phyloP scores from a whole-genome alignment of 37 sponge, comb jelly and placozoan species.

The Haliclona indistincta region DNA sequence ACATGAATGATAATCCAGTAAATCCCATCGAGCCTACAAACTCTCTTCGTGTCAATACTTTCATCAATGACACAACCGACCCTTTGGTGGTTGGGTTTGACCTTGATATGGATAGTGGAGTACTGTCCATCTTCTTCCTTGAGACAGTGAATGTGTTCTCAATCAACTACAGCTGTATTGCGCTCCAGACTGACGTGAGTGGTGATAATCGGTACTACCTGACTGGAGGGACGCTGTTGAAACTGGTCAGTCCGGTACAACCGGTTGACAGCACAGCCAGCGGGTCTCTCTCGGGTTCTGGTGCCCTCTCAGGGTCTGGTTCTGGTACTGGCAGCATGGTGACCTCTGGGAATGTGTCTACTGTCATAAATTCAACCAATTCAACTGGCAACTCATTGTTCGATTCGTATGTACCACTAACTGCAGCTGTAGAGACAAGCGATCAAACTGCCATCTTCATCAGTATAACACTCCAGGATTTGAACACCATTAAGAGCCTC shows the following conservation, averaged over 20 bases:
- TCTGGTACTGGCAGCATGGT: slow-evolving; percentile 14
- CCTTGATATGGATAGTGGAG: slow-evolving; percentile 78
- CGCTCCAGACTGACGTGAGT: slow-evolving; percentile 42
- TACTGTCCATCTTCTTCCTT: slow-evolving; percentile 71
- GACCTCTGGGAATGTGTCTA: slow-evolving; percentile 10
- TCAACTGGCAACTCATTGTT: slow-evolving; percentile 8
- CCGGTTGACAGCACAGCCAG: slow-evolving; percentile 7
- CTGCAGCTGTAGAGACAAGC: slow-evolving; percentile 18
- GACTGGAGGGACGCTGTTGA: slow-evolving; percentile 69
- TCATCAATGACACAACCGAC: slow-evolving; percentile 36
- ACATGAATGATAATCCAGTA: slow-evolving; percentile 76
- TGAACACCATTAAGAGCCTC: slow-evolving; percentile 68
- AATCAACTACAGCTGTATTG: slow-evolving; percentile 64
- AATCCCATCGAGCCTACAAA: slow-evolving; percentile 12
- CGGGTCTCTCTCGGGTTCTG: not conserved
- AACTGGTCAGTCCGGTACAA: slow-evolving; percentile 37
- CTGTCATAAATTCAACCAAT: slow-evolving; percentile 2
- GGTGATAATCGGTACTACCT: slow-evolving; percentile 33
- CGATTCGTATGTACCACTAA: slow-evolving; percentile 50
- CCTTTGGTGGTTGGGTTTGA: slow-evolving; percentile 75
- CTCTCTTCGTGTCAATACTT: slow-evolving; percentile 27
- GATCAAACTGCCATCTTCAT: slow-evolving; percentile 73
- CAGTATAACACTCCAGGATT: slow-evolving; percentile 64
- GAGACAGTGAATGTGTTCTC: slow-evolving; percentile 74
- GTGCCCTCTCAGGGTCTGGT: slow-evolving; percentile 12